These are phyloP conservation scores for Exaiptasia diaphana DNA, from an alignment of 64 coral and sea anemone species.

Conservation along the genomic window DNA sequence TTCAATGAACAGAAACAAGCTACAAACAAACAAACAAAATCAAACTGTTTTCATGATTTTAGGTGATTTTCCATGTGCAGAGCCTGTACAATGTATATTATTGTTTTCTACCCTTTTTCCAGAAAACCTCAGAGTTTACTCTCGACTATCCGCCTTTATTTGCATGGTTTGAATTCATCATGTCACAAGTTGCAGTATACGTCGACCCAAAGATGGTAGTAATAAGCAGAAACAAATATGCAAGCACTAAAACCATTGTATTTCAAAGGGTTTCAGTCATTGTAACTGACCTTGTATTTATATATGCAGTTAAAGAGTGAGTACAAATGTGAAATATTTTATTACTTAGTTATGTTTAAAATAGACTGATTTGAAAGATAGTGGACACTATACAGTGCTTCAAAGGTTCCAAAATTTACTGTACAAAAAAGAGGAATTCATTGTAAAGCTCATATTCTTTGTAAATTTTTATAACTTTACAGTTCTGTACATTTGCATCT, in stretches of 20 bases:
- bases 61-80: neutral
- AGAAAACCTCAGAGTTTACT: slow-evolving; percentile 93
- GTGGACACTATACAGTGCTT: too few species aligned
- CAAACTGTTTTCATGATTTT: too few species aligned
- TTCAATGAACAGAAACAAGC: too few species aligned
- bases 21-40: too few species aligned
- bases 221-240: slow-evolving; percentile 73
- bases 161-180: slow-evolving; percentile 95
- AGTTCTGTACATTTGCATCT: too few species aligned
- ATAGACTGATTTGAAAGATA: too few species aligned
- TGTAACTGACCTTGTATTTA: slow-evolving; percentile 70
- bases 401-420: too few species aligned
- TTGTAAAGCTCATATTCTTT: too few species aligned
- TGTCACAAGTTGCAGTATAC: slow-evolving; percentile 75
- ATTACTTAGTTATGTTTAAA: too few species aligned
- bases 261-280: slow-evolving; percentile 92
- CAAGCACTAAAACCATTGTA: slow-evolving; percentile 61
- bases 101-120: neutral
- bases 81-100: neutral
- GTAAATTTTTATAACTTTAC: too few species aligned
- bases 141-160: slow-evolving; percentile 95
- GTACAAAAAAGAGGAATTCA: too few species aligned
- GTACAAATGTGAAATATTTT: slow-evolving; percentile 28
- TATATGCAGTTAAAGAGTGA: slow-evolving; percentile 85
- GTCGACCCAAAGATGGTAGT: slow-evolving; percentile 79